Base-by-base conservation (phyloP, 1,140 invertebrate genomes). In the Condylostylus longicornis region DNA sequence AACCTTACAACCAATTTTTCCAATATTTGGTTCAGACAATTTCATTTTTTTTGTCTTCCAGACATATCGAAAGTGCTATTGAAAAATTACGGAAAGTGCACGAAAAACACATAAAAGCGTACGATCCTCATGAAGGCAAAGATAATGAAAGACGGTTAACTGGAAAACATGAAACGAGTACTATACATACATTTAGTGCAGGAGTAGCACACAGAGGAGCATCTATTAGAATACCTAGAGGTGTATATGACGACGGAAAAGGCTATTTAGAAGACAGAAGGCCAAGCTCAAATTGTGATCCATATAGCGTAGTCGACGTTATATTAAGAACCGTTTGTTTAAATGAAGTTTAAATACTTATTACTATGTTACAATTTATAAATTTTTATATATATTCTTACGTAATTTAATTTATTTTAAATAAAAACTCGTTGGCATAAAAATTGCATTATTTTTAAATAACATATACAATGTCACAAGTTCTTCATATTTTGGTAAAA, bases 221-320 rank as follows among this genome's bases (percentile, higher is more conserved):
- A 48, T 78, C 75, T 48, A 77, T 84, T 46, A 73, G 81, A 25
- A 83, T 86, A 46, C 81, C 82, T 2, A 68, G 81, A 9, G 69
- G 69, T 14, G 77, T 82, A 18, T 78, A 79, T 9, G 81, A 84
- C 40, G 78, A 84, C 5, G 76, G 48, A 77, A 76, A 79, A 38
- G 87, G 87, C 2, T 93, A 93, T 49, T 68, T 93, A 21, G 87
- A 93, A 56, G 87, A 93, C 62, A 66, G 87, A 27, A 69, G 87
- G 46, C 87, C 88, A 13, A 74, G 85, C 33, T 86, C 83, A 42
- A 93, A 85, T 54, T 83, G 80, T 58, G 83, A 88, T 66, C 84
- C 83, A 1, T 88, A 88, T 57, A 58, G 63, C 15, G 77, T 80
- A 18, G 64, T 68, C 5, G 75, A 78, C 55, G 70, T 71, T 37